A percentile compares a stretch with the other conserved stretches of the same genome.
Conservation (phyloP, 1,140 invertebrate species). For the Aradophagus sp. region DNA sequence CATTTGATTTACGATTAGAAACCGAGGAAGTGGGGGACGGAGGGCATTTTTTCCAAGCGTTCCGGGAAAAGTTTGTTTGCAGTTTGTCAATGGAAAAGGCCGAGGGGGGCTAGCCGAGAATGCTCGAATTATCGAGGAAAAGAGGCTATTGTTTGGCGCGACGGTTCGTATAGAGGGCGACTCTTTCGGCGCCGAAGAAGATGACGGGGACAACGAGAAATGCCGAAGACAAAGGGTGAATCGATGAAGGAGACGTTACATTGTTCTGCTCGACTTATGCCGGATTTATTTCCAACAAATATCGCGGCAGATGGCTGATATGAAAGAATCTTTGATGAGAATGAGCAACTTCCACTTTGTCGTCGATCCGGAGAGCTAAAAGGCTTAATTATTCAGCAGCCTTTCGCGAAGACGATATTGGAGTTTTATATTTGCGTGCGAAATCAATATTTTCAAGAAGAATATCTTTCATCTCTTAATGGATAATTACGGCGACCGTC, state of each 20-base stretch:
- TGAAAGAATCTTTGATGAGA: conserved; percentile 43
- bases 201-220: conserved; percentile 17
- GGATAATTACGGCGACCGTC: conserved; percentile 27
- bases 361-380: conserved; percentile 36
- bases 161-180: conserved; percentile 12
- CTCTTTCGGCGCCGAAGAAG: conserved; percentile 11
- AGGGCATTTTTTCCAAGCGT: no score
- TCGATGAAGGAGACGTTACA: conserved; percentile 41
- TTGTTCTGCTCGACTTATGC: conserved; percentile 35
- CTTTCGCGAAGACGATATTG: conserved; percentile 28
- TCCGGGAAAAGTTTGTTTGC: no score
- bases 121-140: conserved; percentile 21
- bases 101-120: no score
- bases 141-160: conserved; percentile 20
- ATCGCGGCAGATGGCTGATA: conserved; percentile 23
- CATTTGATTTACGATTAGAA: no score
- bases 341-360: conserved; percentile 36
- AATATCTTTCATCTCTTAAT: conserved; percentile 31
- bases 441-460: conserved; percentile 31
- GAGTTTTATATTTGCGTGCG: conserved; percentile 29
- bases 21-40: no score
- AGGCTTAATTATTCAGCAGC: conserved; percentile 40
- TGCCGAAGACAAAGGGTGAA: conserved; percentile 39
- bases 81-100: no score
- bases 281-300: conserved; percentile 42